phyloP scores from a whole-genome alignment of 2,888 invertebrate genomes.

The Thera britannica region DNA sequence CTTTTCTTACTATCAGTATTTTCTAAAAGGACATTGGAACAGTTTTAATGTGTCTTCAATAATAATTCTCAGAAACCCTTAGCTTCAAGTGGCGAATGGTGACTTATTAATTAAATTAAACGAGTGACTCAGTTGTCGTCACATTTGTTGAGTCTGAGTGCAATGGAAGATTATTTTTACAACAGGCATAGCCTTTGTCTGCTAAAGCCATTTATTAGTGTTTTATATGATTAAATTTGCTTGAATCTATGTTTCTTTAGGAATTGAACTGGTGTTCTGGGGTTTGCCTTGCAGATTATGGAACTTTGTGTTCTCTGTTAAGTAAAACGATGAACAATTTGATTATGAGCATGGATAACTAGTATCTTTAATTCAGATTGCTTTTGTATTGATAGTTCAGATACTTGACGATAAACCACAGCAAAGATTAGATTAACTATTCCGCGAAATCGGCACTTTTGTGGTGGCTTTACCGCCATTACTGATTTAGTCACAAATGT shows the following conservation, averaged over 20 bases:
- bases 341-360: conserved; percentile 8
- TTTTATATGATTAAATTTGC: no score
- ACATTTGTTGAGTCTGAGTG: conserved; percentile 25
- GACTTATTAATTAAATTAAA: conserved; percentile 35
- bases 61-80: conserved; percentile 30
- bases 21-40: conserved; percentile 10
- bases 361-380: conserved; percentile 24
- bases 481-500: conserved; percentile 22
- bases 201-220: background rate
- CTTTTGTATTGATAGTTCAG: conserved; percentile 43
- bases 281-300: no score
- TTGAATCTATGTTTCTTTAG: no score
- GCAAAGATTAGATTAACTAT: conserved; percentile 50
- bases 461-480: conserved; percentile 25
- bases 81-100: conserved; percentile 21
- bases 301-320: no score
- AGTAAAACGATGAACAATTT: no score
- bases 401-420: conserved; percentile 40
- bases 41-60: conserved; percentile 13
- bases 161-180: conserved; percentile 39
- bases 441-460: conserved; percentile 37
- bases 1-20: conserved; percentile 7
- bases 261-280: no score
- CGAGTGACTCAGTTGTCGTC: conserved; percentile 32
- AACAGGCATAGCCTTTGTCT: conserved; percentile 27